A percentile compares a stretch with the other conserved stretches of the same genome.
phyloP scores from a whole-genome alignment of 2,797 vertebrate genomes.

The Potorous gilbertii region DNA sequence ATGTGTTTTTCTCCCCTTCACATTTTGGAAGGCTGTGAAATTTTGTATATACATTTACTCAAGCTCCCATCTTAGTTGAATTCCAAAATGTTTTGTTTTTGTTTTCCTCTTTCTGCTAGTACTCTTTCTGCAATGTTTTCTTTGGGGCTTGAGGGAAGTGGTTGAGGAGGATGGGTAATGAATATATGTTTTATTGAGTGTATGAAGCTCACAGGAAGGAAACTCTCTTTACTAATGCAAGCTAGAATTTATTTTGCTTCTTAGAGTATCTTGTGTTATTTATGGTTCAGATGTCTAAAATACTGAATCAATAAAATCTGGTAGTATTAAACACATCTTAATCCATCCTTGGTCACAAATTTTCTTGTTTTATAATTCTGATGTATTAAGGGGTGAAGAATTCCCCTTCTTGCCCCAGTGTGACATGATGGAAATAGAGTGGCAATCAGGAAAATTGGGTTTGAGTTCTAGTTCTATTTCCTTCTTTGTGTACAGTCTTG shows the following conservation, averaged over 20 bases:
- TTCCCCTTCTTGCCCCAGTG: not conserved
- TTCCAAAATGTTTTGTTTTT: not conserved
- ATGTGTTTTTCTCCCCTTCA: not conserved
- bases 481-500: not conserved
- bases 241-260: not conserved
- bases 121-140: not conserved
- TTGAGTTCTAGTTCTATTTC: not conserved
- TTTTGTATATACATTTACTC: constrained; percentile 12
- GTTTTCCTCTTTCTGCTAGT: not conserved
- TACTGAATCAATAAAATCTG: not conserved
- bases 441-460: not conserved
- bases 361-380: not conserved
- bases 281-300: not conserved
- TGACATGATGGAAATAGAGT: not conserved
- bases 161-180: not conserved
- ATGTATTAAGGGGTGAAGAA: not conserved
- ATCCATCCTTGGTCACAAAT: not conserved
- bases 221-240: not conserved
- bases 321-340: not conserved
- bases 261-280: not conserved
- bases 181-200: not conserved
- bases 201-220: not conserved
- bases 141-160: not conserved
- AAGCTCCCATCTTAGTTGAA: constrained; percentile 10
- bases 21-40: constrained; percentile 32